phyloP scores from a whole-genome alignment of 2,113 vertebrate genomes.

The Andinoacara biseriatus region DNA sequence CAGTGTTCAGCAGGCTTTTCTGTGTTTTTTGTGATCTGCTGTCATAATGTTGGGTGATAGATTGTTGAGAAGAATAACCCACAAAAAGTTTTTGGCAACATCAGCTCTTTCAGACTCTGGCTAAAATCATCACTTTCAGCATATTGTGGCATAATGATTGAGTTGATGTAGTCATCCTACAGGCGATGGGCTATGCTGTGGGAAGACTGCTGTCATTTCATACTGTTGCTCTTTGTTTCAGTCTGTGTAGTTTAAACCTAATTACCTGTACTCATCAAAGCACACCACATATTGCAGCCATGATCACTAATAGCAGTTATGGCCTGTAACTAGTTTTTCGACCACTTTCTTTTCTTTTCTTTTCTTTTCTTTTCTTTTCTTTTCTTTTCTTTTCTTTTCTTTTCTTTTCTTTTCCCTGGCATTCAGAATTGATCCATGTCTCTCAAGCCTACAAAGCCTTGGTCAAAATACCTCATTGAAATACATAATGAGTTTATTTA shows the following conservation, averaged over 20 bases:
- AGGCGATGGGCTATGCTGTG: conserved; percentile 7
- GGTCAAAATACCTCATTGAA: conserved; percentile 78
- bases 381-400: neutral
- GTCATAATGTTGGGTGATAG: conserved; percentile 12
- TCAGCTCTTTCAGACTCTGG: conserved; percentile 38
- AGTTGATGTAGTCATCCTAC: conserved; percentile 47
- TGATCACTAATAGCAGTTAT: neutral
- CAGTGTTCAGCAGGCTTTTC: neutral
- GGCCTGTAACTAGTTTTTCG: neutral
- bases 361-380: conserved; percentile 8
- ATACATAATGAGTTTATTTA: conserved; percentile 82
- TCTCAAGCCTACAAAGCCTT: conserved; percentile 70
- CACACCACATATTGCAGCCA: neutral
- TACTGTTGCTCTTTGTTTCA: neutral
- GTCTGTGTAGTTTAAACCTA: neutral
- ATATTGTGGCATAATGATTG: conserved; percentile 25
- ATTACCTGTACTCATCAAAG: neutral
- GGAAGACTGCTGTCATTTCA: conserved; percentile 38
- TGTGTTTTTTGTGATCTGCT: conserved; percentile 13
- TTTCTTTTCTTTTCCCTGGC: conserved; percentile 25
- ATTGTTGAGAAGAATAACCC: conserved; percentile 6
- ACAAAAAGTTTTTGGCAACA: conserved; percentile 37
- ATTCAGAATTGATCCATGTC: conserved; percentile 47
- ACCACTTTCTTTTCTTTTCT: neutral
- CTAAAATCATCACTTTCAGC: conserved; percentile 40